Evolutionary conservation across 2,797 vertebrate genomes (phyloP), one percentile per base, ranked within the genome.

Genomic region (Sebastes matsubarae): DNA sequence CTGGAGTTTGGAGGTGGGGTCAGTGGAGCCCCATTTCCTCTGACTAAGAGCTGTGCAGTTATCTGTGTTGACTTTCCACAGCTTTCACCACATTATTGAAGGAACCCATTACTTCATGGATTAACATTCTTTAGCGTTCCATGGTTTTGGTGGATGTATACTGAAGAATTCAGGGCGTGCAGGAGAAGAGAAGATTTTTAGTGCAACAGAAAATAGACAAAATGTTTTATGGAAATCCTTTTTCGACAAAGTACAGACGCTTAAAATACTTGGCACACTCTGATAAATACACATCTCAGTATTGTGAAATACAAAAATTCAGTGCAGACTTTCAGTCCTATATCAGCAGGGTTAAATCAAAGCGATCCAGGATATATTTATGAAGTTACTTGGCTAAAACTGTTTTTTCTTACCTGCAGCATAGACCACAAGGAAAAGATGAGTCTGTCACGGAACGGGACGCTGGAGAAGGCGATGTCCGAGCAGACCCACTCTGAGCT

Each of bases 371-470:
- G 29, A 24, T 34, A 59, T 10, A 12, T 54, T 25, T 1, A 22
- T 68, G 0, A 14, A 18, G 27, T 54, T 38, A 16, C 8, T 14
- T 2, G 12, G 9, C 5, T 72, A 2, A 64, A 32, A 11, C 1
- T 5, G 3, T 6, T 60, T 68, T 67, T 46, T 70, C 27, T 83
- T n/a, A 46, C 32, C 38, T 71, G 55, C 73, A 81, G 67, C 58
- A 75, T 3, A 75, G 18, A 55, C 30, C 63, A 38, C 58, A 52
- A 68, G 42, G 25, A 91, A 91, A 71, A 69, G 32, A 96, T 96
- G 96, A 96, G 94, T 89, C 87, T 96, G 69, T 91, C 94, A 68
- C 88, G 87, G 54, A 96, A 88, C 6, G 95, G 95, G 36, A 96
- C 95, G 1, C 75, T 96, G 87, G 96, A 96, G 80, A 96, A 94